phyloP scores from a whole-genome alignment of 1,140 invertebrate species.

The Drosophila sucinea region DNA sequence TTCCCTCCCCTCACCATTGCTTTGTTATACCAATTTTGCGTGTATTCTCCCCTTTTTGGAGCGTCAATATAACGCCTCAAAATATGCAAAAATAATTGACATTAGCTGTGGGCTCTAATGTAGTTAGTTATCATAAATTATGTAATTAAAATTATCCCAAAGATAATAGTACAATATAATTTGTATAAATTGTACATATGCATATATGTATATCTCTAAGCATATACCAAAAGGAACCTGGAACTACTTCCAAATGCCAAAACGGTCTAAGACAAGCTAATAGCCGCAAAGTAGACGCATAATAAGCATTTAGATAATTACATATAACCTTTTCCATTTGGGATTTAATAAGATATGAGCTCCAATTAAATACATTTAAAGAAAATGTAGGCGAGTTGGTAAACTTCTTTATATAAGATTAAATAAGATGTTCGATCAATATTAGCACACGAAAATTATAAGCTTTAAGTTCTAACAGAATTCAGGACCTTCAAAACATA shows the following conservation, averaged over 20 bases:
- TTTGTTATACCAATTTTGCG: conserved; percentile 6
- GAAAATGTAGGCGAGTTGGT: too few species aligned
- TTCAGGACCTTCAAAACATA: too few species aligned
- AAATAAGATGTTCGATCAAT: too few species aligned
- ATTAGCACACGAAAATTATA: too few species aligned
- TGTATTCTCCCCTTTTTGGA: neutral
- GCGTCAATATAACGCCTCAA: conserved; percentile 4
- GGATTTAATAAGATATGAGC: too few species aligned
- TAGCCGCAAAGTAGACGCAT: neutral
- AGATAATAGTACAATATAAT: conserved; percentile 5
- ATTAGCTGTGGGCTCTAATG: conserved; percentile 17
- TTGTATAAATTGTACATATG: conserved; percentile 6
- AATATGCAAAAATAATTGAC: conserved; percentile 20
- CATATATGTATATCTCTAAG: neutral
- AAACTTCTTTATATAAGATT: too few species aligned
- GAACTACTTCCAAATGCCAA: neutral
- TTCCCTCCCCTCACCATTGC: neutral
- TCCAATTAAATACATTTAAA: too few species aligned
- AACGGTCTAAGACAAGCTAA: neutral
- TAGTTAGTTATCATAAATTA: conserved; percentile 12
- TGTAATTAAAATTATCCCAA: conserved; percentile 12
- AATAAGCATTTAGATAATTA: too few species aligned
- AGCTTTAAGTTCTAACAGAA: neutral
- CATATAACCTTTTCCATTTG: too few species aligned
- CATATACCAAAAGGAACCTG: neutral